A percentile compares a stretch with the other conserved stretches of the same genome.
Evolutionary conservation across 2,797 vertebrate species (phyloP).

Genomic region (Pristis pectinata): DNA sequence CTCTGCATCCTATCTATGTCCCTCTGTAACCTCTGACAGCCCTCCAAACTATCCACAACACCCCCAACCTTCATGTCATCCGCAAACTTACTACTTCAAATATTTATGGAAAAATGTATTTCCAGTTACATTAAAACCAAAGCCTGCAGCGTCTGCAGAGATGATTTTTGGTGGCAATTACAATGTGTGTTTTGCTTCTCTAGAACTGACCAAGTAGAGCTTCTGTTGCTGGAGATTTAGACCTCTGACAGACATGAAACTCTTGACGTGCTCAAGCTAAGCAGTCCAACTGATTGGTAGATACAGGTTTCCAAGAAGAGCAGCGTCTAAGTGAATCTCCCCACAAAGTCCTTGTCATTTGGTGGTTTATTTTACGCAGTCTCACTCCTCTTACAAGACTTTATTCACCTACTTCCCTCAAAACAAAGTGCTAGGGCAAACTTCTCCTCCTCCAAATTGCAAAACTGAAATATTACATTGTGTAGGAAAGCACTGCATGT

Average conservation of each 20-base stretch:
- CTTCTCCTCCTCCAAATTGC: neutral
- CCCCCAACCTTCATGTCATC: too few relatives aligned
- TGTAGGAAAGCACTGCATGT: neutral
- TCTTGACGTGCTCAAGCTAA: neutral
- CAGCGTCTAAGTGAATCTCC: neutral
- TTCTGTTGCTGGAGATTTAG: neutral
- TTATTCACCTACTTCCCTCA: neutral
- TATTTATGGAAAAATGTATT: neutral
- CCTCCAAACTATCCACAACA: too few relatives aligned
- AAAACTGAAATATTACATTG: neutral
- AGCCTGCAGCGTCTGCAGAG: neutral
- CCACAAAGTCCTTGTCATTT: neutral
- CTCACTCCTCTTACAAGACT: too few relatives aligned
- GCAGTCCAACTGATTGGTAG: neutral
- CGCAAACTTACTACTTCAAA: too few relatives aligned
- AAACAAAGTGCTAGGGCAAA: neutral
- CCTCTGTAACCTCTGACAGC: too few relatives aligned
- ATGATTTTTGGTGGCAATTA: neutral
- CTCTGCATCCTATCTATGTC: too few relatives aligned
- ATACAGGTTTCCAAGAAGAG: neutral
- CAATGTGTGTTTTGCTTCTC: neutral
- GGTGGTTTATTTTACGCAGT: neutral
- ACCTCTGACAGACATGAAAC: neutral
- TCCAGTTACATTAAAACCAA: neutral
- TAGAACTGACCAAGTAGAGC: neutral